phyloP scores from a whole-genome alignment of 37 sponge, comb jelly and placozoan genomes.

The Ephydatia muelleri region DNA sequence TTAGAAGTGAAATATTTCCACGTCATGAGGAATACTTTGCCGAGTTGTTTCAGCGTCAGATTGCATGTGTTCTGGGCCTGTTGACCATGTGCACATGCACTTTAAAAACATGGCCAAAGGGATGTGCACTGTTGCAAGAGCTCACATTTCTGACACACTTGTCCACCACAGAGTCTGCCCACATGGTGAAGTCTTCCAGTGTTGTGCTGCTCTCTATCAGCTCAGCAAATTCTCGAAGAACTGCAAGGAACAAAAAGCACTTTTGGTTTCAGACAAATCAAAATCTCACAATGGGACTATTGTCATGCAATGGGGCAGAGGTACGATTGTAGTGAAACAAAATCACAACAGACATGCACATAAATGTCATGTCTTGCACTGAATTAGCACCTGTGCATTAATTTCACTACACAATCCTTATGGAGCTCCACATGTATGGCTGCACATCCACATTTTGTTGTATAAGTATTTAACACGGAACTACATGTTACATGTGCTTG shows the following conservation, averaged over 20 bases:
- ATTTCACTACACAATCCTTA: too few species aligned
- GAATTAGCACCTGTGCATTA: too few species aligned
- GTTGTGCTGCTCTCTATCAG: constrained; percentile 30
- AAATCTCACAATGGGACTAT: too few species aligned
- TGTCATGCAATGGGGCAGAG: too few species aligned
- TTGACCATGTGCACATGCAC: neutral
- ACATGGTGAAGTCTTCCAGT: constrained; percentile 67
- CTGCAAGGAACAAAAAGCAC: constrained; percentile 24
- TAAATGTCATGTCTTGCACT: too few species aligned
- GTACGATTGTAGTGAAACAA: too few species aligned
- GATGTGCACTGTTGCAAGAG: neutral
- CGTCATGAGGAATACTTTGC: constrained; percentile 48
- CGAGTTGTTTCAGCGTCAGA: neutral
- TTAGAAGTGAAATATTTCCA: constrained; percentile 86
- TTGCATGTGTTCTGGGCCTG: neutral
- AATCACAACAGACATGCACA: too few species aligned
- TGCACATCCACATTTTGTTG: too few species aligned
- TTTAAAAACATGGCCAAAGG: neutral
- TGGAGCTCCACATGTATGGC: too few species aligned
- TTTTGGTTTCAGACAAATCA: neutral
- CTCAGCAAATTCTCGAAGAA: constrained; percentile 51
- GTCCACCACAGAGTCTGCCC: constrained; percentile 54
- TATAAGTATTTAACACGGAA: too few species aligned
- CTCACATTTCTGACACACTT: constrained; percentile 36
- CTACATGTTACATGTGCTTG: too few species aligned